phyloP scores from a whole-genome alignment of 1,140 invertebrate species.

The Drosophila pallidifrons region DNA sequence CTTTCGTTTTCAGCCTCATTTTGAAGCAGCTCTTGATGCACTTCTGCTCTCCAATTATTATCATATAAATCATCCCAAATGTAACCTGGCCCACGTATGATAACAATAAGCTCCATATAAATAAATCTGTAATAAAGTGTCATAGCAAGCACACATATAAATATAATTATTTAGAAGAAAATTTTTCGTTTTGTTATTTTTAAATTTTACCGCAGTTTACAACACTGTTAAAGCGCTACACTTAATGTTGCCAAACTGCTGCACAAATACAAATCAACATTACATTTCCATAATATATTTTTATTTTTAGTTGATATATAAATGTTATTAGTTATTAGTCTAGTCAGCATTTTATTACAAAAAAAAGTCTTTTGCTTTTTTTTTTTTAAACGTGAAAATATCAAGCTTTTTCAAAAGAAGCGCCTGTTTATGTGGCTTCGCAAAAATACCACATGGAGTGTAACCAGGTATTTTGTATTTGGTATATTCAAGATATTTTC shows the following conservation, averaged over 20 bases:
- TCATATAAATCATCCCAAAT: not conserved
- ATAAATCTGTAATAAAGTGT: not conserved
- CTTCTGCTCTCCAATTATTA: conserved; percentile 7
- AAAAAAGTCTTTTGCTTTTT: no score
- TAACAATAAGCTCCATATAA: not conserved
- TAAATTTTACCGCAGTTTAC: conserved; percentile 9
- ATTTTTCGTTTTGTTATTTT: not conserved
- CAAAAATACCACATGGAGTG: not conserved
- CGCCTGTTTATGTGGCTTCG: not conserved
- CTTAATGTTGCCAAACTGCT: conserved; percentile 9
- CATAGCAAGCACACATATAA: not conserved
- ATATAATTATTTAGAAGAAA: no score
- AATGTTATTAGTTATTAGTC: no score
- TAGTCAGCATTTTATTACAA: no score
- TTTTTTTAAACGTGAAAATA: no score
- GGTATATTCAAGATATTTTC: no score
- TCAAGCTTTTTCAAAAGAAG: not conserved
- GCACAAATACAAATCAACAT: not conserved
- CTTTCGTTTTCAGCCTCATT: conserved; percentile 38
- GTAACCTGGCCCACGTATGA: not conserved
- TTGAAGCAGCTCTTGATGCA: conserved; percentile 19
- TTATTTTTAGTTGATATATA: no score
- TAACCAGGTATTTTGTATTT: no score
- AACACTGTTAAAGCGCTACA: conserved; percentile 3
- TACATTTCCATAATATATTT: no score